phyloP scores from a whole-genome alignment of 2,888 invertebrate genomes.

The Amorpha juglandis region DNA sequence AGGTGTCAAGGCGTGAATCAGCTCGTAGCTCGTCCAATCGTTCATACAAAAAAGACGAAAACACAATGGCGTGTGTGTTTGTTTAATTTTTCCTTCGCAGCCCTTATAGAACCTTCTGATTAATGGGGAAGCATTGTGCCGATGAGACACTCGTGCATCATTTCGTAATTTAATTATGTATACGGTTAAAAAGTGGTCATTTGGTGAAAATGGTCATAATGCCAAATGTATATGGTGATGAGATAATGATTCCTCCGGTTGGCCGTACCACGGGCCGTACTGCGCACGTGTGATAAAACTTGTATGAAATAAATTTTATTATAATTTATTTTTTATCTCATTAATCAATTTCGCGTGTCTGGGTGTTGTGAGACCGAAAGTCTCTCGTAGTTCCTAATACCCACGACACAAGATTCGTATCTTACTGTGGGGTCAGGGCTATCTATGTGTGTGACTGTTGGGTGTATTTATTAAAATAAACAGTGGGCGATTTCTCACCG shows the following conservation, averaged over 20 bases:
- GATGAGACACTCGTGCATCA: constrained; percentile 42
- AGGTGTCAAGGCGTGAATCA: constrained; percentile 49
- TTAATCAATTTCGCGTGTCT: too few species aligned
- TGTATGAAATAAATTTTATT: not conserved
- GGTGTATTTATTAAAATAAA: too few species aligned
- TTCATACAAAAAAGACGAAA: constrained; percentile 48
- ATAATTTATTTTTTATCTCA: too few species aligned
- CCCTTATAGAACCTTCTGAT: constrained; percentile 55
- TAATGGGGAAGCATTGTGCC: constrained; percentile 48
- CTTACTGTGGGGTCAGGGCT: too few species aligned
- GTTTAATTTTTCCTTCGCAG: constrained; percentile 53
- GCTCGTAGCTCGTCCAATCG: constrained; percentile 40
- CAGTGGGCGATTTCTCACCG: too few species aligned
- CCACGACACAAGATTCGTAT: too few species aligned
- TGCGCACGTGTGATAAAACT: constrained; percentile 4
- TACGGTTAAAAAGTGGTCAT: constrained; percentile 30
- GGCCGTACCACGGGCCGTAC: constrained; percentile 8
- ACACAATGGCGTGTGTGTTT: constrained; percentile 55
- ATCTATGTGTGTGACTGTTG: too few species aligned
- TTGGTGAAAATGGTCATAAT: constrained; percentile 24
- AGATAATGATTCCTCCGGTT: constrained; percentile 21
- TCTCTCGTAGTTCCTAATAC: too few species aligned
- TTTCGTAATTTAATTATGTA: constrained; percentile 48
- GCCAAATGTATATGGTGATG: constrained; percentile 29
- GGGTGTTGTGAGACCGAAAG: too few species aligned